Evolutionary conservation across 2,888 invertebrate genomes (phyloP).

Genomic region (Allophyes oxyacanthae): DNA sequence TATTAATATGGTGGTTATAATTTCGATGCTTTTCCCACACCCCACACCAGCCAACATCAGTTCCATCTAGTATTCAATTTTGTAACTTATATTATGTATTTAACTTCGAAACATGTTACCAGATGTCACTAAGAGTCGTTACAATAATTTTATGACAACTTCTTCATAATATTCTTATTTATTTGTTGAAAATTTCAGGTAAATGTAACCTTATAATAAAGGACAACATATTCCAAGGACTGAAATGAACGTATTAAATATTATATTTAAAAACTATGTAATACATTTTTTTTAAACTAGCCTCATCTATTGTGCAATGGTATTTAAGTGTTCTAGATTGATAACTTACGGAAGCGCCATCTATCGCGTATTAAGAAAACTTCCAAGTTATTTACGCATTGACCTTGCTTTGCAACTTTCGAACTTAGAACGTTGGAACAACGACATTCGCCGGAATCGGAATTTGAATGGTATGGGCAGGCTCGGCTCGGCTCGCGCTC

Average conservation of each 20-base stretch:
- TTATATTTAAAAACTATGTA: neutral
- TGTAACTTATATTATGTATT: neutral
- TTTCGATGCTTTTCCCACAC: too few species aligned
- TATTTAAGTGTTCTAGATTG: neutral
- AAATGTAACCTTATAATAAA: too few species aligned
- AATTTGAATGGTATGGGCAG: constrained; percentile 80
- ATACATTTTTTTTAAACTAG: neutral
- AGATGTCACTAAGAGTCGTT: too few species aligned
- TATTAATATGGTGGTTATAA: too few species aligned
- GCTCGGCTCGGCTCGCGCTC: constrained; percentile 63
- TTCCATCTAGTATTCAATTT: constrained; percentile 18
- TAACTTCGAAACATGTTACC: too few species aligned
- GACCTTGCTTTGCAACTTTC: constrained; percentile 84
- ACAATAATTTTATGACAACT: too few species aligned
- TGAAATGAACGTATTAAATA: neutral
- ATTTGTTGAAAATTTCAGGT: too few species aligned
- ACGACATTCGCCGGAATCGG: constrained; percentile 77
- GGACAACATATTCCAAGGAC: too few species aligned
- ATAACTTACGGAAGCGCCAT: constrained; percentile 63
- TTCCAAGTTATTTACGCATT: constrained; percentile 67
- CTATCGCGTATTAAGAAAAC: constrained; percentile 55
- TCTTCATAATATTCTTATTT: too few species aligned
- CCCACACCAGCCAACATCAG: too few species aligned
- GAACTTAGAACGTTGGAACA: constrained; percentile 81
- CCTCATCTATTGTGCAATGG: constrained; percentile 46